Conservation (phyloP, 1,140 invertebrate species). For the Oncopodura yosiiana region DNA sequence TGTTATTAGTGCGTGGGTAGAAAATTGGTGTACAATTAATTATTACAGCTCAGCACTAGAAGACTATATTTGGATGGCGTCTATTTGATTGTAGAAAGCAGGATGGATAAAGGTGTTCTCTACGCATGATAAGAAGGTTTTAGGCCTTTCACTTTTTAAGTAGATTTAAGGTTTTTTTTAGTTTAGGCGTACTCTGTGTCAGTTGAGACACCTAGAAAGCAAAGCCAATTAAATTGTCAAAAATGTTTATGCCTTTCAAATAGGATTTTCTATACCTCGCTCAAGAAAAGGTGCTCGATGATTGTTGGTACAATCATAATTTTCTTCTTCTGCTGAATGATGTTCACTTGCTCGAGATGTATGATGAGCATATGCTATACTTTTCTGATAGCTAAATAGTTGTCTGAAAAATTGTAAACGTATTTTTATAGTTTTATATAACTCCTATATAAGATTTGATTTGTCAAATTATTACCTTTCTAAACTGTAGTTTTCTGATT, state of each 20-base stretch:
- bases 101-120: background rate
- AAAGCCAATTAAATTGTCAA: too few relatives aligned
- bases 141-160: background rate
- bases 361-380: constrained; percentile 65
- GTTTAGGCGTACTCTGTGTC: constrained; percentile 64
- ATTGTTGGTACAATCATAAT: constrained; percentile 38
- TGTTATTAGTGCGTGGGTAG: background rate
- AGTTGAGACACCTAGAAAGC: constrained; percentile 54
- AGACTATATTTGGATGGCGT: too few relatives aligned
- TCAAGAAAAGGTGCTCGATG: constrained; percentile 43
- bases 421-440: background rate
- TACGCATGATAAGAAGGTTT: background rate
- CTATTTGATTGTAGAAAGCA: too few relatives aligned
- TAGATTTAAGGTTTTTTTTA: constrained; percentile 5
- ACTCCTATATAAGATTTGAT: background rate
- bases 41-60: too few relatives aligned
- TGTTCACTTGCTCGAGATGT: constrained; percentile 43
- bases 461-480: constrained; percentile 46
- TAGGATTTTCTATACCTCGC: too few relatives aligned
- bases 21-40: too few relatives aligned
- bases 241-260: too few relatives aligned
- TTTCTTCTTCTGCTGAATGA: constrained; percentile 42
- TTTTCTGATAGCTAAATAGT: constrained; percentile 76
- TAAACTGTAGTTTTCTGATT: constrained; percentile 74
- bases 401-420: too few relatives aligned